These are phyloP conservation scores for Bostrychus sinensis DNA, from an alignment of 2,113 vertebrate genomes.

Conservation along the genomic window DNA sequence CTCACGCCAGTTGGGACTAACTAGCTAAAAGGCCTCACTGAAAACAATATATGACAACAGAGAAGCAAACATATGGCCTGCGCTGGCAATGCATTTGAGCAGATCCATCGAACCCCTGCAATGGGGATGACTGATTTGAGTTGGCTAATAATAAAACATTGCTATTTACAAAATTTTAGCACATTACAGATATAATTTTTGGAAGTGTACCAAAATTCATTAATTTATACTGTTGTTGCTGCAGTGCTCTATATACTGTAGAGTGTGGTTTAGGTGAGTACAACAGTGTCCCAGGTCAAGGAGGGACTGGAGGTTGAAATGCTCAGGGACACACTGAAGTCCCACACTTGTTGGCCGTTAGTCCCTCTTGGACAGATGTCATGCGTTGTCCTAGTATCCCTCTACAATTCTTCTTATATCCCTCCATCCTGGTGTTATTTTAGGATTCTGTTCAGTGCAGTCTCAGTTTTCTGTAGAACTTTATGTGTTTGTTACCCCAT, in stretches of 20 bases:
- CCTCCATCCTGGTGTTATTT: constrained; percentile 62
- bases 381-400: constrained; percentile 23
- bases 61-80: too few relatives aligned
- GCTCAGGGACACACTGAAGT: constrained; percentile 29
- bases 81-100: too few relatives aligned
- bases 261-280: constrained; percentile 19
- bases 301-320: constrained; percentile 35
- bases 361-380: constrained; percentile 30
- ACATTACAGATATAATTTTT: too few relatives aligned
- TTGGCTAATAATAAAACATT: too few relatives aligned
- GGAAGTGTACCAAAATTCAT: too few relatives aligned
- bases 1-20: too few relatives aligned
- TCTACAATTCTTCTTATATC: constrained; percentile 18
- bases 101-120: too few relatives aligned
- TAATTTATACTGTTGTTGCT: too few relatives aligned
- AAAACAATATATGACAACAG: too few relatives aligned
- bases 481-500: neutral
- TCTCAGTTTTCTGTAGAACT: constrained; percentile 5
- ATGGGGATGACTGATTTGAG: too few relatives aligned
- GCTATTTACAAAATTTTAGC: too few relatives aligned
- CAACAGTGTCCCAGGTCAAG: constrained; percentile 47
- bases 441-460: constrained; percentile 64
- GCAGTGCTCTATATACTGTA: constrained; percentile 29
- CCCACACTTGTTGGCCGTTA: constrained; percentile 46
- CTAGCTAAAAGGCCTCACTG: too few relatives aligned